A percentile compares a stretch with the other conserved stretches of the same genome.
phyloP scores from a whole-genome alignment of 2,888 invertebrate species.

The Diaprepes abbreviatus region DNA sequence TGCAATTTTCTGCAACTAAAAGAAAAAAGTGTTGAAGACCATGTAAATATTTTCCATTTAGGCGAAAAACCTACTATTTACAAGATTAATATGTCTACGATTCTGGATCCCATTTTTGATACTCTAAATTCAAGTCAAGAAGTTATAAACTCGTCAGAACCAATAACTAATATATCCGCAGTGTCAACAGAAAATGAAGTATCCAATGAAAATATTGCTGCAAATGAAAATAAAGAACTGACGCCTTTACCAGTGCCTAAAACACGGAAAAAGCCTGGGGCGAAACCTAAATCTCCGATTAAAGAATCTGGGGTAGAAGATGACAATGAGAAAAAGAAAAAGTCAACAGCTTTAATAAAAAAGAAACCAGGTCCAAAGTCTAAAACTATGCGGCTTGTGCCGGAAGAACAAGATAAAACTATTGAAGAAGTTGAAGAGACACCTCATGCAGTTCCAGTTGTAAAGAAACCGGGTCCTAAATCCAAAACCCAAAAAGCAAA shows the following conservation, averaged over 20 bases:
- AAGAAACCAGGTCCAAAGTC: conserved; percentile 39
- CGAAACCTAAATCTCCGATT: conserved; percentile 35
- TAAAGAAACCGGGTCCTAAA: conserved; percentile 47
- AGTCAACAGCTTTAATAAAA: background rate
- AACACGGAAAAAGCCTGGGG: conserved; percentile 30
- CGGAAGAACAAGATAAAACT: background rate
- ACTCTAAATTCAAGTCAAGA: background rate
- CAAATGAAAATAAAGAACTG: conserved; percentile 4
- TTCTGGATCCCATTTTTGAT: conserved; percentile 45
- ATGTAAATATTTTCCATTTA: conserved; percentile 73
- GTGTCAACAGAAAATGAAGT: background rate
- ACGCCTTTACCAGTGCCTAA: background rate
- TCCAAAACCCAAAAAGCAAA: conserved; percentile 47
- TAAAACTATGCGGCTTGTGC: conserved; percentile 17
- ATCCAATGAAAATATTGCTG: background rate
- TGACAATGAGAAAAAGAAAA: background rate
- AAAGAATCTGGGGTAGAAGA: background rate
- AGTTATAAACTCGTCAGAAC: conserved; percentile 1
- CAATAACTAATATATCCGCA: conserved; percentile 5
- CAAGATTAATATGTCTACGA: conserved; percentile 62
- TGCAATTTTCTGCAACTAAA: conserved; percentile 83
- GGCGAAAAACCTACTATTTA: conserved; percentile 67
- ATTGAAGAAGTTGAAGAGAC: background rate
- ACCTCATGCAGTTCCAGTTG: conserved; percentile 34
- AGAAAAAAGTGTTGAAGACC: conserved; percentile 73